Base-by-base conservation (phyloP, 2,888 invertebrate genomes). In the Pristionchus entomophagus region DNA sequence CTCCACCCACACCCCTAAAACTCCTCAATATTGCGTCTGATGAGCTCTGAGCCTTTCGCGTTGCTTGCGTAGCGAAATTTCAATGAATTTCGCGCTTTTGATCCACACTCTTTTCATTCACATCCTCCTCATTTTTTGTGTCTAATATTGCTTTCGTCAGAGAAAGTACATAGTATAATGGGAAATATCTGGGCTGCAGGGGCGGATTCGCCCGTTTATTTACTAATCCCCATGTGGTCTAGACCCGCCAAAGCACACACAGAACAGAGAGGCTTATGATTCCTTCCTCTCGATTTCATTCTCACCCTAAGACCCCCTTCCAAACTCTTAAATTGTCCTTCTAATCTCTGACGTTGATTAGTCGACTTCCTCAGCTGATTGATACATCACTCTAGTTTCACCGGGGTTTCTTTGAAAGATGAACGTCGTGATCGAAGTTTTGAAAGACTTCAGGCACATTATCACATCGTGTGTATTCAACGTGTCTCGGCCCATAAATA, bases 311-410 rank as follows among this genome's bases (percentile, higher is more conserved):
- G 4, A 41, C 41, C 26, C 45, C 38, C 26, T 3, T n/a, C n/a
- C n/a, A 73, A 45, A 73, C 73, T 69, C 38, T 73, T 45, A 22
- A 17, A 41, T n/a, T 73, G 73, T 73, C 73, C 73, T 73, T 12
- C 38, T 73, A 73, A 73, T 73, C 73, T 73, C 73, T 73, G 73
- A 73, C 73, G 73, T 41, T 73, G 73, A 73, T 73, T 73, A 32
- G 73, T 73, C 65, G 73, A 41, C 73, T 45, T 45, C 73, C 73
- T 45, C 41, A 5, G 45, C 6, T 6, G 45, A 19, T 10, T 38
- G 69, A 69, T 69, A n/a, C 41, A 73, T 73, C 45, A 73, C 32
- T n/a, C 56, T 26, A 41, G 45, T n/a, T n/a, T 73, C 26, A 45
- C n/a, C 41, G 35, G 62, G 62, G 65, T 65, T 65, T 73, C 73